A percentile compares a stretch with the other conserved stretches of the same genome.
Conservation (phyloP, 1,140 invertebrate species). For the Andrena cerasifolii region DNA sequence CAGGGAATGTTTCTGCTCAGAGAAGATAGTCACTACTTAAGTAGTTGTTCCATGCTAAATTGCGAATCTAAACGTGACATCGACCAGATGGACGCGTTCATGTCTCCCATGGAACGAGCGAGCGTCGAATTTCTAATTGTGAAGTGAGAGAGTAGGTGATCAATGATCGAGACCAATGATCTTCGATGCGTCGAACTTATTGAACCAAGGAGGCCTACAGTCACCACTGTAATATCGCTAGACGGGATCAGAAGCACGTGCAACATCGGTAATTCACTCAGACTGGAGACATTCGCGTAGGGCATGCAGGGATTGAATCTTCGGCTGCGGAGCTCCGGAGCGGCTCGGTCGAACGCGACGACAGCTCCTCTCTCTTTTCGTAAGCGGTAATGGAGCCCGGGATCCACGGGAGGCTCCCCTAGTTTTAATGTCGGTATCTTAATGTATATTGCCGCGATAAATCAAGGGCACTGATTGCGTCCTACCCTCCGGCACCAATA, state of each 20-base stretch:
- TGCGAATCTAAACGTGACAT: neutral
- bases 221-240: neutral
- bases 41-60: too few relatives aligned
- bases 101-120: neutral
- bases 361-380: constrained; percentile 62
- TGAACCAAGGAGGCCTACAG: neutral
- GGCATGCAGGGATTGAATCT: constrained; percentile 63
- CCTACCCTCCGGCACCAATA: constrained; percentile 71
- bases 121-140: neutral
- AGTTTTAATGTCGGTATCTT: constrained; percentile 82
- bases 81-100: constrained; percentile 24
- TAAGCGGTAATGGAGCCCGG: constrained; percentile 72
- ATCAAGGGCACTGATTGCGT: constrained; percentile 81
- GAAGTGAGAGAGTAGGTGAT: too few relatives aligned
- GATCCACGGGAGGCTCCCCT: constrained; percentile 74
- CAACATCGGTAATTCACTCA: constrained; percentile 13
- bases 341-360: constrained; percentile 51
- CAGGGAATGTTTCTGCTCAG: too few relatives aligned
- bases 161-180: too few relatives aligned
- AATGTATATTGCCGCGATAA: constrained; percentile 82
- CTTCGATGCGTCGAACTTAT: neutral
- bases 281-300: neutral
- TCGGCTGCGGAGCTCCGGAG: constrained; percentile 28
- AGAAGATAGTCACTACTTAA: neutral
- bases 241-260: neutral